Evolutionary conservation across 1,140 invertebrate species (phyloP).

Genomic region (Cyphomyrmex costatus): DNA sequence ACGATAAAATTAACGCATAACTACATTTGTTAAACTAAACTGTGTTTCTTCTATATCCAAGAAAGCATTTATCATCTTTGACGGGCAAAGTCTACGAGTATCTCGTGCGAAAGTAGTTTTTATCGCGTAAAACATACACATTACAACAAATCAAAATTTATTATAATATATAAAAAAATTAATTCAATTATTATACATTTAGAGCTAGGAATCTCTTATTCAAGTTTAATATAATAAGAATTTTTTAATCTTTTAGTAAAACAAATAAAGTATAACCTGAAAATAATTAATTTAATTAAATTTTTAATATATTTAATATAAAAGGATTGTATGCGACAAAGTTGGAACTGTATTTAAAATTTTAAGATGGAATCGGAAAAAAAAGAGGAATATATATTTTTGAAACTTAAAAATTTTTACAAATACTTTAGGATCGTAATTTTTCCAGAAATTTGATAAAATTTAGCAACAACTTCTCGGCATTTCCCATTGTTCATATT

Average conservation of each 20-base stretch:
- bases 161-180: not conserved
- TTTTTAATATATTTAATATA: not conserved
- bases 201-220: not conserved
- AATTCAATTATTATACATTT: not conserved
- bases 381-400: not conserved
- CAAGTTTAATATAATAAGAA: not conserved
- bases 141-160: not conserved
- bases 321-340: not conserved
- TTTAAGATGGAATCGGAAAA: not conserved
- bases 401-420: not conserved
- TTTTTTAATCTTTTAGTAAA: not conserved
- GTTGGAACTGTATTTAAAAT: not conserved
- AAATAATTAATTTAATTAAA: not conserved
- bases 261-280: not conserved
- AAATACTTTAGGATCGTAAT: not conserved
- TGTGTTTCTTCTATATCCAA: not conserved
- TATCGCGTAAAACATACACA: not conserved
- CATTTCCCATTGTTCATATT: slow-evolving; percentile 7
- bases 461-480: not conserved
- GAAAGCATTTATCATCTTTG: not conserved
- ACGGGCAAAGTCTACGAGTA: not conserved
- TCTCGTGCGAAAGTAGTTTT: not conserved
- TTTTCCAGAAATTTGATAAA: slow-evolving; percentile 22
- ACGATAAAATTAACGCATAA: slow-evolving; percentile 16
- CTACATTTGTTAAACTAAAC: slow-evolving; percentile 8